Base-by-base conservation (phyloP, 2,797 vertebrate species). In the Acipenser ruthenus region DNA sequence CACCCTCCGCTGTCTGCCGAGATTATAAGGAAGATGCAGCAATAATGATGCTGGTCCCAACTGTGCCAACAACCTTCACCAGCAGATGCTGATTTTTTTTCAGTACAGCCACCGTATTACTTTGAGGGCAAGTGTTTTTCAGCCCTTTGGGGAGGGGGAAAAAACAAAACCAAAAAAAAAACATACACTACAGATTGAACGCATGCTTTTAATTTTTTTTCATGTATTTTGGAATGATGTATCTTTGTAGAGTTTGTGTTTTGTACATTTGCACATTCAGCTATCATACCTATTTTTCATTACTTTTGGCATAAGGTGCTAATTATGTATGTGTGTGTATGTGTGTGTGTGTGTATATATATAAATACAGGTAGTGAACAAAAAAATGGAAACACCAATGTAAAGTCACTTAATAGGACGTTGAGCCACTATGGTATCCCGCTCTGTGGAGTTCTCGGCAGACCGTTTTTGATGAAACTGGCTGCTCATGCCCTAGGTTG, bases 201-300 rank as follows among this genome's bases (percentile, higher is more conserved):
- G 92, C 92, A 94, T 95, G 93, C 85, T 91, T 89, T 90, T 89
- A 83, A 77, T 75, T 75, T 80, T 76, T 86, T 86, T 86, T 70
- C 73, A 76, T 92, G 84, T 94, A 88, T 91, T 93, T 91, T 87
- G 88, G 87, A 90, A 91, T 91, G 86, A 88, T 82, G 76, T 88
- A 87, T 89, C 81, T 86, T 89, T 89, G 83, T 89, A 87, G 90
- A 84, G 84, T 87, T 92, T 87, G 88, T 89, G 82, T 86, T 94
- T 95, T 95, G 92, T 95, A 95, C 88, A 93, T 96, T 96, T 98
- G 96, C 95, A 97, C 95, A 95, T 93, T 90, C 86, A 86, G 79
- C 81, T 85, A 82, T 88, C 82, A 79, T 89, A 89, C 81, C 84
- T 89, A 85, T 90, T 84, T 83, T 86, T 83, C 93, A 90, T 92